Evolutionary conservation across 2,888 invertebrate species (phyloP), one percentile per base, ranked within the genome.

Genomic region (Ernsta delagoae): DNA sequence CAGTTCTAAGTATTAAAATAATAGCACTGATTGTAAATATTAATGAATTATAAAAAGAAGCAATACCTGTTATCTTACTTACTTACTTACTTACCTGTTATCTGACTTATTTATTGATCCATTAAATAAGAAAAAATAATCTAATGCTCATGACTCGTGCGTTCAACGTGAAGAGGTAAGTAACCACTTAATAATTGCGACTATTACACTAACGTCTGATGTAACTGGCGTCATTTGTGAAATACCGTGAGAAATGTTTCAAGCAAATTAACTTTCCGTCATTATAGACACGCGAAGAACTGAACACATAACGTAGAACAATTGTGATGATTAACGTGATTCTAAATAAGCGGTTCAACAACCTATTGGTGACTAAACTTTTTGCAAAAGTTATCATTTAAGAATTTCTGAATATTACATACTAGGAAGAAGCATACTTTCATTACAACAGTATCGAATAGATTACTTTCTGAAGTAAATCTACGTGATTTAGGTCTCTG

Each of bases 211-310:
- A 83, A 83, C 80, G 79, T 72, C 74, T 71, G 57, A 64, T 60
- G 73, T 74, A 76, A 77, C 75, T 73, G 71, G 70, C 79, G 78
- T 78, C 79, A 78, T 78, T 79, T 75, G 79, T 81, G 80, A 82
- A 67, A 76, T 79, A 87, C 84, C 90, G 91, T 92, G 92, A 88
- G 92, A 92, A 91, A 86, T 83, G 81, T 81, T 86, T 79, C 83
- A 79, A 82, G 82, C 79, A 82, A 86, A 85, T 86, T 83, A 86
- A 87, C 86, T 90, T 86, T 87, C 85, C 83, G 84, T 83, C 81
- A 84, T 88, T 87, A 87, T 79, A 82, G 84, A 84, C 89, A 89
- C 84, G 89, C 89, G 80, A 84, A 82, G 83, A 83, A 86, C 82
- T 84, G 65, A 60, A 61, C 48, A 61, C 67, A 56, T 67, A 61